Evolutionary conservation across 1,140 invertebrate genomes (phyloP).

Genomic region (Gryllus bimaculatus): DNA sequence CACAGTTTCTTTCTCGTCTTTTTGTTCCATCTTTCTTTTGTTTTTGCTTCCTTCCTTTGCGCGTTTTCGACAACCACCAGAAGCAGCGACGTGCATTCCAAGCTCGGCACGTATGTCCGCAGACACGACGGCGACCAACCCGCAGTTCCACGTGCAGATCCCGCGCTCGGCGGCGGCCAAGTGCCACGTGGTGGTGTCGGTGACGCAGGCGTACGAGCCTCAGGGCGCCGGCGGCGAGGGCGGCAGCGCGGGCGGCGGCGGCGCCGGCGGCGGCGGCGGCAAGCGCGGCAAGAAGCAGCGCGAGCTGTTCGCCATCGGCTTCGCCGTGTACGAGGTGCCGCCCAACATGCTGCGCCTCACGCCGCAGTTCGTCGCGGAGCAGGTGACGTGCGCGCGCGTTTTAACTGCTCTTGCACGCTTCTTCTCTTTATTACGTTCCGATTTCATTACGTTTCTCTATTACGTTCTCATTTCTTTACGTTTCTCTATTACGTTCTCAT

Average conservation of each 20-base stretch:
- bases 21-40: too few relatives aligned
- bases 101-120: conserved; percentile 26
- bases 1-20: too few relatives aligned
- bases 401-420: too few relatives aligned
- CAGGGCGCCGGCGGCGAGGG: conserved; percentile 33
- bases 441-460: too few relatives aligned
- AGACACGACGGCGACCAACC: conserved; percentile 60
- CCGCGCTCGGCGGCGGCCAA: conserved; percentile 48
- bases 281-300: conserved; percentile 35
- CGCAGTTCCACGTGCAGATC: conserved; percentile 61
- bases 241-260: conserved; percentile 40
- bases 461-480: too few relatives aligned
- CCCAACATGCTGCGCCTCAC: conserved; percentile 49
- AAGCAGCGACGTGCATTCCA: too few relatives aligned
- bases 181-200: conserved; percentile 62
- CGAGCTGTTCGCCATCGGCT: conserved; percentile 48
- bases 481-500: too few relatives aligned
- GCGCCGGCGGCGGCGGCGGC: conserved; percentile 40
- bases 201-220: conserved; percentile 59
- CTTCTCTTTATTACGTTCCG: background rate
- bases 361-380: conserved; percentile 49
- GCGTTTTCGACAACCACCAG: too few relatives aligned
- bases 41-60: too few relatives aligned
- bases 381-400: conserved; percentile 31
- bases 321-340: conserved; percentile 61